Evolutionary conservation across 2,797 vertebrate species (phyloP), one percentile per base, ranked within the genome.

Genomic region (Chrysocyon brachyurus): DNA sequence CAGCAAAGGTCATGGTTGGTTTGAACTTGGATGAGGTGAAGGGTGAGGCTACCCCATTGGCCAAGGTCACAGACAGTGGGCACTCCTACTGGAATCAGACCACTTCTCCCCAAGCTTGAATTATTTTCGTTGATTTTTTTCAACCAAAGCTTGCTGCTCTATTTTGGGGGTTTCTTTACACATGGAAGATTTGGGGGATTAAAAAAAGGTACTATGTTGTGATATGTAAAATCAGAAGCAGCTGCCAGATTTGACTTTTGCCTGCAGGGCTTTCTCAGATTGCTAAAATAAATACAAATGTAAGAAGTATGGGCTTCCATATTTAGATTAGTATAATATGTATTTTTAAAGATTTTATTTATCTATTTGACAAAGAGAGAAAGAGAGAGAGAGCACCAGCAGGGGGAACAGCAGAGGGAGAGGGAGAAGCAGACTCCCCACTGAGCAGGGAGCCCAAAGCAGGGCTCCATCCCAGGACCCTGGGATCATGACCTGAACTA

Each of bases 251-350:
- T 72, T 86, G 85, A 92, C 77, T 97, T 87, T 93, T 26, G 64
- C 85, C 93, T 83, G 8, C 31, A 61, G 26, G 94, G 77, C 24
- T 87, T 90, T 94, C 79, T 82, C 57, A 88, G 84, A 61, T 90
- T 77, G 77, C 81, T 87, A 93, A 97, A 97, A 89, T 96, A 93
- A 92, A 78, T 88, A 63, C 68, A 70, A 96, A 84, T 85, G 77
- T 61, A 92, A 90, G 57, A 97, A 79, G 46, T 46, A 52, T 26
- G 33, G 40, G 28, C 28, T 96, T 90, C 61, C 31, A 19, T 85
- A 83, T 77, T 94, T 96, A 92, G 93, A 79, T 72, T 56, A 70
- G 77, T 46, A 57, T 77, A 54, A 77, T 64, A 46, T 46, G 40
- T 46, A 46, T 46, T 46, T 46, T 46, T 46, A 46, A 46, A 46